Evolutionary conservation across 1,140 invertebrate genomes (phyloP), one percentile per base, ranked within the genome.

Genomic region (Pollicipes pollicipes): DNA sequence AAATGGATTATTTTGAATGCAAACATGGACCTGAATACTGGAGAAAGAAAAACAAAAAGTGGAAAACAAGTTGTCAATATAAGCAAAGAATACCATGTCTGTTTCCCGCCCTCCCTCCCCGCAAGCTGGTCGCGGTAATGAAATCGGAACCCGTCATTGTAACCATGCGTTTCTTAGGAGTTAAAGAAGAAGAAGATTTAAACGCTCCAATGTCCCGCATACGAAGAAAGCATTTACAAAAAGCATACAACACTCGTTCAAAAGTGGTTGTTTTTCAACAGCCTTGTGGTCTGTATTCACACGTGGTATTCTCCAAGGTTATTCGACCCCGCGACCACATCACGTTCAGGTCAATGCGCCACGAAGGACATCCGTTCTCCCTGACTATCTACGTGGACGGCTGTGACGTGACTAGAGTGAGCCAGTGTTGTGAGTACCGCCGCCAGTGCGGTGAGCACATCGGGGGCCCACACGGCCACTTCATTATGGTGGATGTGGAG

Each of bases 321-420:
- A 58, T 58, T 24, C 45, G 45, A 3, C 45, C 45, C 24, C 45
- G 45, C 21, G 73, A 73, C 31, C 71, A 73, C 58, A 73, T 73
- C 58, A 70, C 71, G 26, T 69, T 73, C 58, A 71, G 28, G 35
- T 73, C 73, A 31, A 69, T 73, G 70, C 68, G 73, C 21, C 69
- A 70, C 21, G 32, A 37, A 17, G 70, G 70, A 29, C 72, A 72
- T 32, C 73, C 73, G 28, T 73, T 73, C 68, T 73, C 73, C 6
- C n/a, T 73, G 28, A 73, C 73, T 3, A 73, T 73, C 31, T 73
- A 73, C 69, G 73, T 72, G 64, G 45, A 73, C 64, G 70, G 68
- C 16, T 71, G 71, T 28, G 58, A 71, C 32, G 72, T 71, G 28
- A 71, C 71, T 4, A 31, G 73, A 24, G 69, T 73, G 1, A 73